phyloP scores from a whole-genome alignment of 1,140 invertebrate genomes.

The Musca domestica region DNA sequence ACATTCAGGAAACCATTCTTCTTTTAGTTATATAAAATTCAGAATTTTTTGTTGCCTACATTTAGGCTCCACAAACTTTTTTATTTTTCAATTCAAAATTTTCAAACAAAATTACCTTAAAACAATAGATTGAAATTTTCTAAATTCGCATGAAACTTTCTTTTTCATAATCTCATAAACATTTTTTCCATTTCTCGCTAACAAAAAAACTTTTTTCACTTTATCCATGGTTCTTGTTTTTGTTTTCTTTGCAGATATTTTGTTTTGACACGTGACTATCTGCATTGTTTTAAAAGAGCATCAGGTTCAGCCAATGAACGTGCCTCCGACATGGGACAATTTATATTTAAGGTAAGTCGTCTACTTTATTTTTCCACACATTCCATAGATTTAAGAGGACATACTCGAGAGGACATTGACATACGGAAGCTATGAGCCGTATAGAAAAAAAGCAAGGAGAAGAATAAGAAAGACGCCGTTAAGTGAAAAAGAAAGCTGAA shows the following conservation, averaged over 20 bases:
- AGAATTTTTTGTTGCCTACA: no score
- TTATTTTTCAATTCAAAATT: no score
- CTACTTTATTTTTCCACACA: background rate
- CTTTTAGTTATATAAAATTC: no score
- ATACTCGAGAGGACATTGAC: background rate
- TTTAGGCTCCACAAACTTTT: no score
- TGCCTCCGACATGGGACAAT: conserved; percentile 70
- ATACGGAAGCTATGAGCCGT: background rate
- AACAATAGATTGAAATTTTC: no score
- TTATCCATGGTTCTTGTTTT: background rate
- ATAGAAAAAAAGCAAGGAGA: background rate
- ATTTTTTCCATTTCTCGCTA: background rate
- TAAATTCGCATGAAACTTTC: no score
- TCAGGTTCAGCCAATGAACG: conserved; percentile 58
- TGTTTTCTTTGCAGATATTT: conserved; percentile 57
- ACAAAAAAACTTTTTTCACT: background rate
- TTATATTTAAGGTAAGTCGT: conserved; percentile 65
- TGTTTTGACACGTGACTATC: conserved; percentile 67
- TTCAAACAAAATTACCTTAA: no score
- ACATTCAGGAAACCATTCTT: no score
- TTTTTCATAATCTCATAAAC: background rate
- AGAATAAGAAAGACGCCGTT: background rate
- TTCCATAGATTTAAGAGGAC: background rate
- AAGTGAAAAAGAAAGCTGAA: background rate
- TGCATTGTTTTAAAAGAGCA: conserved; percentile 68